A percentile compares a stretch with the other conserved stretches of the same genome.
Conservation (phyloP, 2,797 vertebrate genomes). For the Sebastes minor region DNA sequence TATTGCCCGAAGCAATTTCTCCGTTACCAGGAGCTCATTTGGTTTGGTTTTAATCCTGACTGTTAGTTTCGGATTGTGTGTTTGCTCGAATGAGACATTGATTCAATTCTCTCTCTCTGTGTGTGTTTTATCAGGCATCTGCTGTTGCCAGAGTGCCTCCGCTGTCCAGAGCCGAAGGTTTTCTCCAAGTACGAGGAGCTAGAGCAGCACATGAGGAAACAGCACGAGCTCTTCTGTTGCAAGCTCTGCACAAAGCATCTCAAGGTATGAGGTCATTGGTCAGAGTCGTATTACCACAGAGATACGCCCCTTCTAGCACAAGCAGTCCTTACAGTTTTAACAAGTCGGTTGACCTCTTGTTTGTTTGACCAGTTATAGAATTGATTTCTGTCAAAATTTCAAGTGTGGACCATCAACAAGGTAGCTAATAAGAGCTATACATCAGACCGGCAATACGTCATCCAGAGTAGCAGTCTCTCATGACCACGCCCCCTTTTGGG, state of each 20-base stretch:
- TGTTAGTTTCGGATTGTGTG: neutral
- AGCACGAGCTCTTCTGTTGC: conserved; percentile 96
- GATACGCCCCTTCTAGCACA: too few relatives aligned
- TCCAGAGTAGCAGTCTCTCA: too few relatives aligned
- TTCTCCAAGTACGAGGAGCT: conserved; percentile 92
- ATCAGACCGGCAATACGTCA: too few relatives aligned
- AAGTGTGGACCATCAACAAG: neutral
- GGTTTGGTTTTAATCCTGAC: neutral
- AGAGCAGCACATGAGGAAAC: conserved; percentile 97
- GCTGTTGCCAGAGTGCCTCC: conserved; percentile 88
- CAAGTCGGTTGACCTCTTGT: neutral
- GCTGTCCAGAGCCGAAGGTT: conserved; percentile 87
- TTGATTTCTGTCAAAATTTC: neutral
- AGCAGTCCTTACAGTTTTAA: neutral
- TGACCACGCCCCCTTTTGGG: too few relatives aligned
- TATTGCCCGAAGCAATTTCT: neutral
- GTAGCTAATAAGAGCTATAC: too few relatives aligned
- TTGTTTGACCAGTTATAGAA: neutral
- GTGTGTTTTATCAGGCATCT: conserved; percentile 83
- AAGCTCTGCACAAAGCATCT: conserved; percentile 95
- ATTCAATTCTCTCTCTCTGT: neutral
- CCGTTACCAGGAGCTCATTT: neutral
- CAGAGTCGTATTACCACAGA: neutral
- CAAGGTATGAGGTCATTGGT: conserved; percentile 81
- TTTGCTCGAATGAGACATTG: neutral